Base-by-base conservation (phyloP, 2,888 invertebrate species). In the Lacanobia oleracea region DNA sequence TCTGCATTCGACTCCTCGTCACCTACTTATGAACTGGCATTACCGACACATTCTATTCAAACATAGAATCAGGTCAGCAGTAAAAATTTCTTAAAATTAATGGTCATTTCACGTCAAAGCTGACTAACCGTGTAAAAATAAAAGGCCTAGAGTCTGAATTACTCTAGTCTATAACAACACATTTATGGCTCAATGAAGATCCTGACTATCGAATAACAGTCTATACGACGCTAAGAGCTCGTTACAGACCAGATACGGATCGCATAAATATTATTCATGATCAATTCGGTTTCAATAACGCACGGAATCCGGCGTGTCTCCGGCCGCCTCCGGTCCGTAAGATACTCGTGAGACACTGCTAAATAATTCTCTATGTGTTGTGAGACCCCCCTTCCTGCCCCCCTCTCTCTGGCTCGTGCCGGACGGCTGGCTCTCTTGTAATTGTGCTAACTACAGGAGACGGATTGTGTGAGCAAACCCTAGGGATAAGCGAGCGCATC, bases 341-440 rank as follows among this genome's bases (percentile, higher is more conserved):
- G 81, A 81, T 70, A 72, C 71, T 81, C 79, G 74, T 72, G 88
- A 87, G 88, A 88, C 72, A 82, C 82, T 85, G 82, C 84, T 91
- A 88, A 91, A 91, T 91, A 90, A 91, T 91, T 91, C 91, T 80
- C 78, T 89, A 82, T 90, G 88, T 85, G 83, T 81, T 77, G 70
- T 67, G 14, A 43, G 23, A 33, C 33, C 21, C 6, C 1, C 37
- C 40, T 56, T 57, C 27, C 65, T n/a, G 37, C 16, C 50, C 45
- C n/a, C 37, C 3, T 27, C n/a, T 18, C 45, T 57, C 53, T 43
- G 18, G 5, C 59, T 18, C 12, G 14, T 18, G 33, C 45, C 59
- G 56, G 53, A 23, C 63, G n/a, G 23, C 57, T 27, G 43, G 63
- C 54, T 62, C 67, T 59, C 59, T 59, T 77, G 82, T 88, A 85